Conservation (phyloP, 2,888 invertebrate genomes). For the Psylliodes chrysocephalus region DNA sequence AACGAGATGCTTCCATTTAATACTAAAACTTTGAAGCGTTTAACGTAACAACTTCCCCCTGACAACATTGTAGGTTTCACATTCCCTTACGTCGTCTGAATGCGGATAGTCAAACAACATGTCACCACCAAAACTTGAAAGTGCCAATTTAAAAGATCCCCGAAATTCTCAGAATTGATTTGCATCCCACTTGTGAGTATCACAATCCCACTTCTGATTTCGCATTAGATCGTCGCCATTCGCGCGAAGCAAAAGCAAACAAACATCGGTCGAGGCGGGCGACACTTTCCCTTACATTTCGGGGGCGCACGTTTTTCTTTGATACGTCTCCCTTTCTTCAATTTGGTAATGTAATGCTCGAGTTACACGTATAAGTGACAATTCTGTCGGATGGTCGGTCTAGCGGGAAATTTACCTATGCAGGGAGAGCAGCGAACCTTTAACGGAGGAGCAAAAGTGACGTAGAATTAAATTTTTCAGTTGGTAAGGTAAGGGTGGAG, state of each 20-base stretch:
- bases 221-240: background rate
- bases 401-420: conserved; percentile 38
- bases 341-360: conserved; percentile 46
- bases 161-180: conserved; percentile 7
- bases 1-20: too few species aligned
- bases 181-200: conserved; percentile 13
- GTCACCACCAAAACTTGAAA: conserved; percentile 15
- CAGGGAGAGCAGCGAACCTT: conserved; percentile 6
- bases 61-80: background rate
- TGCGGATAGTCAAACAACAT: conserved; percentile 3
- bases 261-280: background rate
- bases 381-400: conserved; percentile 35
- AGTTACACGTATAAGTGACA: conserved; percentile 41
- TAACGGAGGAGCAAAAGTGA: background rate
- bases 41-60: too few species aligned
- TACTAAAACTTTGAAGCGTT: too few species aligned
- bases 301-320: conserved; percentile 29
- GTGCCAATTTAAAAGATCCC: conserved; percentile 10
- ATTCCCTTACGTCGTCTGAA: background rate
- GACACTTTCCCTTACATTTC: background rate
- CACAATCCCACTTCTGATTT: conserved; percentile 1
- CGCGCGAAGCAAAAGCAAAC: background rate
- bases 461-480: too few species aligned
- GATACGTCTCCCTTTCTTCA: conserved; percentile 40
- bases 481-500: too few species aligned